These are phyloP conservation scores for Heterotilapia buettikoferi DNA, from an alignment of 2,113 vertebrate genomes.

Conservation along the genomic window DNA sequence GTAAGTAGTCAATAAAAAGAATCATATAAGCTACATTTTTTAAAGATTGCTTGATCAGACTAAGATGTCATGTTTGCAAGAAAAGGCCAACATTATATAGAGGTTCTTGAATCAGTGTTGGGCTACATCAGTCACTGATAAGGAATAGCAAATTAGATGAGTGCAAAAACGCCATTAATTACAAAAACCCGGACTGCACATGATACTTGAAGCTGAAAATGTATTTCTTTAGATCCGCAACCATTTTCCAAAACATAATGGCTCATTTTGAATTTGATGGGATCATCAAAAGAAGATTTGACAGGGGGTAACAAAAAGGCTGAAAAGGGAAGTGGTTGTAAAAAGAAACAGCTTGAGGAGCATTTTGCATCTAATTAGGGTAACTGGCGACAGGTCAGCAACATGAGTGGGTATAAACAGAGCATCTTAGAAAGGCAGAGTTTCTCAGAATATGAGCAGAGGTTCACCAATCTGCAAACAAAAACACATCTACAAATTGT, in stretches of 20 bases:
- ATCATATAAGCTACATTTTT: neutral
- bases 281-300: neutral
- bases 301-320: neutral
- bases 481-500: accelerated
- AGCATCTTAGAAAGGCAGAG: neutral
- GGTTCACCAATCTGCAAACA: neutral
- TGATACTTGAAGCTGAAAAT: neutral
- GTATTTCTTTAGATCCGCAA: neutral
- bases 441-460: neutral
- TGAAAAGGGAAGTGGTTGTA: neutral
- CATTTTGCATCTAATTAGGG: neutral
- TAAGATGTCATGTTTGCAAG: neutral
- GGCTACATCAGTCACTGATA: neutral
- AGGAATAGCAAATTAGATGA: neutral
- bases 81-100: neutral
- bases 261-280: neutral
- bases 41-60: neutral
- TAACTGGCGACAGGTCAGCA: neutral
- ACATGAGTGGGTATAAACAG: neutral
- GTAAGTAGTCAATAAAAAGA: constrained; percentile 61
- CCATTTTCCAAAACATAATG: neutral
- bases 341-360: neutral
- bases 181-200: neutral
- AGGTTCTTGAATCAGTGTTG: neutral
- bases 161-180: neutral